Conservation (phyloP, 2,797 vertebrate genomes). For the Gymnocypris eckloni region DNA sequence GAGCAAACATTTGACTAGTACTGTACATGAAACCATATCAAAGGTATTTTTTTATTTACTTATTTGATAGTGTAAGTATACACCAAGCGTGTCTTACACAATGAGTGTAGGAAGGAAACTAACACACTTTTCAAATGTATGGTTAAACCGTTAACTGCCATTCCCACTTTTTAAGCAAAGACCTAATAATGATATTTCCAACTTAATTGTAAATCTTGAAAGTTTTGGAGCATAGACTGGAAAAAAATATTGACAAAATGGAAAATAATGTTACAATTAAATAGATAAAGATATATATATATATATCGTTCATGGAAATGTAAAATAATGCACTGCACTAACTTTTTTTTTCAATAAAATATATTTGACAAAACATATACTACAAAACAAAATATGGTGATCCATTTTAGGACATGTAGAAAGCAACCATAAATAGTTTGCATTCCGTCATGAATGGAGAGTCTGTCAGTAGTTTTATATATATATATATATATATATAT, state of each 20-base stretch:
- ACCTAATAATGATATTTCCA: not conserved
- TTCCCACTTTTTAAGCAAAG: not conserved
- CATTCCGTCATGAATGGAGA: not conserved
- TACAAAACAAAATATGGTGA: not conserved
- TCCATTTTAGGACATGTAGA: not conserved
- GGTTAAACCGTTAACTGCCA: not conserved
- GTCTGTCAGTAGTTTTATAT: not conserved
- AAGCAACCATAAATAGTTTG: not conserved
- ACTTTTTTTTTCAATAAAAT: not conserved
- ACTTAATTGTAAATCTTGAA: too few species aligned
- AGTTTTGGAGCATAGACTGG: not conserved
- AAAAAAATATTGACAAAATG: too few species aligned
- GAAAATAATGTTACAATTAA: too few species aligned
- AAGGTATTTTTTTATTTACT: too few species aligned
- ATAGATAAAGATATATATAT: not conserved
- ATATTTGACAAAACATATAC: not conserved
- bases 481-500: too few species aligned
- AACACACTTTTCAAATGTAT: not conserved
- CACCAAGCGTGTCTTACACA: too few species aligned
- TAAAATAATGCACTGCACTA: not conserved
- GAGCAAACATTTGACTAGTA: not conserved
- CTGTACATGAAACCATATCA: not conserved
- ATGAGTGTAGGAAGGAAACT: not conserved
- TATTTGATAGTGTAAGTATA: not conserved
- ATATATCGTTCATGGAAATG: not conserved